phyloP scores from a whole-genome alignment of 2,113 vertebrate genomes.

The Gnathonemus longibarbis region DNA sequence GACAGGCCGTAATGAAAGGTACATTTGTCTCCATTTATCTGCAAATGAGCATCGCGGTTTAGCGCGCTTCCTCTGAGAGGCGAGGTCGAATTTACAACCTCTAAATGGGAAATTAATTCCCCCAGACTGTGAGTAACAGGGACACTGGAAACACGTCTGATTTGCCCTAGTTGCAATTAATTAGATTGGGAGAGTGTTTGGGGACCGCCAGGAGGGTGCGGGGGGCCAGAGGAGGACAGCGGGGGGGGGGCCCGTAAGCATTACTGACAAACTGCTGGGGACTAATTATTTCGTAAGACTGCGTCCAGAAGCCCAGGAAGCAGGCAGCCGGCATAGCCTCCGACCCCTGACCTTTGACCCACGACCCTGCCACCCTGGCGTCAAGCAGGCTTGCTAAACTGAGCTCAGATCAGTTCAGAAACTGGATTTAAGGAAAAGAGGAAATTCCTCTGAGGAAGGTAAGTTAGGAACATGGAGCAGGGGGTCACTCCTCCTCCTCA shows the following conservation, averaged over 20 bases:
- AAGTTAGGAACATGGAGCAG: not conserved
- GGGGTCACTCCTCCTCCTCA: not conserved
- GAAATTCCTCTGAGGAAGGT: not conserved
- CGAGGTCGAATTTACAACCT: not conserved
- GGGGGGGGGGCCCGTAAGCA: not conserved
- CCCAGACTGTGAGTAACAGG: not conserved
- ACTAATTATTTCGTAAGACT: not conserved
- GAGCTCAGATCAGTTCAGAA: not conserved
- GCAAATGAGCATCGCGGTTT: not conserved
- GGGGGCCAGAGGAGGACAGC: not conserved
- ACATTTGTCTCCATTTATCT: not conserved
- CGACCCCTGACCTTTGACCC: not conserved
- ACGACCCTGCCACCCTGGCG: not conserved
- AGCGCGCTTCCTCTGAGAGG: not conserved
- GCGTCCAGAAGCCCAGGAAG: not conserved
- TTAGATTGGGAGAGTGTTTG: slow-evolving; percentile 9
- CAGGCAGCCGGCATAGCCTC: not conserved
- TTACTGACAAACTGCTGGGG: not conserved
- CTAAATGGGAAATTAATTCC: slow-evolving; percentile 10
- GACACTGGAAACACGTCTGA: not conserved
- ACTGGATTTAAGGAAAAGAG: not conserved
- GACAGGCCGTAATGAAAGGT: not conserved
- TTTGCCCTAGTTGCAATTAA: slow-evolving; percentile 13
- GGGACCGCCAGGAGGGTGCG: not conserved
- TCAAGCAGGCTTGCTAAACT: not conserved